Evolutionary conservation across 2,113 vertebrate genomes (phyloP).

Genomic region (Tyto alba): DNA sequence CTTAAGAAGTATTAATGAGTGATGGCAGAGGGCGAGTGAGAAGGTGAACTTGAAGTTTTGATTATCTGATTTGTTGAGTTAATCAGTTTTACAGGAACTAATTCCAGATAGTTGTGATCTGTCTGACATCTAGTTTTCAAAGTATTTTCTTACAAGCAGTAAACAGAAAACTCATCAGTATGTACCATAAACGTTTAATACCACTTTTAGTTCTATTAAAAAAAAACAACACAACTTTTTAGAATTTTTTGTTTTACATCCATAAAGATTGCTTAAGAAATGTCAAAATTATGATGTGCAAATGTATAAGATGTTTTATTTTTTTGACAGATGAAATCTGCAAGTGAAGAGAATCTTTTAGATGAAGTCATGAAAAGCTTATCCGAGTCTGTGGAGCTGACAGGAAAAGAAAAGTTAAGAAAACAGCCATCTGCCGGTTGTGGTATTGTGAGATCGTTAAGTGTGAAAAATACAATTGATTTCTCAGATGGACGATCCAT

Average conservation of each 20-base stretch:
- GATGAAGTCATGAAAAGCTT: constrained; percentile 87
- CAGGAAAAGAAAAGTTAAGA: constrained; percentile 74
- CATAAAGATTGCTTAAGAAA: not conserved
- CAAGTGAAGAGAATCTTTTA: constrained; percentile 89
- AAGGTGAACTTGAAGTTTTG: not conserved
- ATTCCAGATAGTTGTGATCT: not conserved
- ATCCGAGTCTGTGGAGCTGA: constrained; percentile 78
- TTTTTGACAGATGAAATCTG: constrained; percentile 74
- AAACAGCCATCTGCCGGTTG: constrained; percentile 60
- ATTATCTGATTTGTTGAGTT: not conserved
- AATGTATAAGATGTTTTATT: not conserved
- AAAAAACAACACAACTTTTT: not conserved
- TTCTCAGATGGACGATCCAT: constrained; percentile 69
- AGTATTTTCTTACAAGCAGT: not conserved
- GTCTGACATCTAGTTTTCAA: not conserved
- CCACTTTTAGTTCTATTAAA: not conserved
- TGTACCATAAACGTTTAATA: not conserved
- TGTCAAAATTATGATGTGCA: not conserved
- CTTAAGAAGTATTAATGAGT: not conserved
- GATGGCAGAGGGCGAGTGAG: not conserved
- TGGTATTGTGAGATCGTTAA: constrained; percentile 85
- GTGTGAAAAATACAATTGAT: constrained; percentile 73
- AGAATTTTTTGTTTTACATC: not conserved
- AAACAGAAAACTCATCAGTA: not conserved
- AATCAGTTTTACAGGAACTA: not conserved